These are phyloP conservation scores for Epicauta chinensis DNA, from an alignment of 1,140 invertebrate genomes.

Conservation along the genomic window DNA sequence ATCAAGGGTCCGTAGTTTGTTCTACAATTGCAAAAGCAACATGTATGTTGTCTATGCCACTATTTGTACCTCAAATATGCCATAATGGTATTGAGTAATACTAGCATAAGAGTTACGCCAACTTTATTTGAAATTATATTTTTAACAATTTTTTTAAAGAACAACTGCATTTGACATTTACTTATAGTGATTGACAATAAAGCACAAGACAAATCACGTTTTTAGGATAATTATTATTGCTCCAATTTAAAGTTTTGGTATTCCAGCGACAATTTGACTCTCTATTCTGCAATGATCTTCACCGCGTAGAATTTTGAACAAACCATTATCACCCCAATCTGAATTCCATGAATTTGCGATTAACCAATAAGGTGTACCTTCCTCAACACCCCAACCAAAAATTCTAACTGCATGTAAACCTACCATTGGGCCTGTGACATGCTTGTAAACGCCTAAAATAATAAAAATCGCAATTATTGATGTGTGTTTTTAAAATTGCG, in stretches of 20 bases:
- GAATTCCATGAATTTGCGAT: constrained; percentile 84
- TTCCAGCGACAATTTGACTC: constrained; percentile 66
- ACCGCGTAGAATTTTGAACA: constrained; percentile 86
- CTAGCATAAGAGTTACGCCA: too few relatives aligned
- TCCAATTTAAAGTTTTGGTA: constrained; percentile 49
- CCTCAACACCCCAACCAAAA: constrained; percentile 80
- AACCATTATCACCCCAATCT: constrained; percentile 82
- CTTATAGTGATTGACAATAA: too few relatives aligned
- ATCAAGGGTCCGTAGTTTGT: too few relatives aligned
- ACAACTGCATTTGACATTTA: too few relatives aligned
- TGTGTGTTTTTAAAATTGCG: not conserved
- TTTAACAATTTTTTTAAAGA: too few relatives aligned
- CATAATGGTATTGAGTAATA: too few relatives aligned
- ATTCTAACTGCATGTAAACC: constrained; percentile 89
- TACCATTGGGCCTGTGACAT: constrained; percentile 62
- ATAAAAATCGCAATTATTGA: constrained; percentile 46
- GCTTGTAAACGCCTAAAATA: constrained; percentile 73
- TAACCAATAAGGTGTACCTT: constrained; percentile 78
- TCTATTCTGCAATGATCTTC: constrained; percentile 86
- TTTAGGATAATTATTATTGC: too few relatives aligned
- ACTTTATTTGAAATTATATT: too few relatives aligned
- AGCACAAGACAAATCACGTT: too few relatives aligned
- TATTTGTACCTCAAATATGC: too few relatives aligned
- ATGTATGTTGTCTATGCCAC: too few relatives aligned
- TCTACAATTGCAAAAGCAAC: too few relatives aligned